phyloP scores from a whole-genome alignment of 2,888 invertebrate species.

The Branchipolynoe longqiensis region DNA sequence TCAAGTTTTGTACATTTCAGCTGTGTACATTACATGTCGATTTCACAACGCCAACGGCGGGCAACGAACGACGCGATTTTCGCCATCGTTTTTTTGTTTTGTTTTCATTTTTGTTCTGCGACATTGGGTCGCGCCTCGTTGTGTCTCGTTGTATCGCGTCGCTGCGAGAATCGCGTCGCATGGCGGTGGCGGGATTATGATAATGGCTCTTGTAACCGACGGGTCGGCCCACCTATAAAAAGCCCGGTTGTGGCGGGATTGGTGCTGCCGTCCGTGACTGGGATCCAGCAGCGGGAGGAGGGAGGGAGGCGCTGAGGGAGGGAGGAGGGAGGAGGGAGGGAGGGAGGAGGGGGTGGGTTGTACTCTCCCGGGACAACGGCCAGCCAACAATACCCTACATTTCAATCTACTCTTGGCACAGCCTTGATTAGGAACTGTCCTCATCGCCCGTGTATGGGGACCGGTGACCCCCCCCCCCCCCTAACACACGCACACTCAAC shows the following conservation, averaged over 20 bases:
- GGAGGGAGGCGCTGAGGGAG: not conserved
- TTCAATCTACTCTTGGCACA: slow-evolving; percentile 45
- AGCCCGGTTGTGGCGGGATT: slow-evolving; percentile 35
- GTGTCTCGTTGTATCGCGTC: not conserved
- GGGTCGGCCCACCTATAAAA: slow-evolving; percentile 2
- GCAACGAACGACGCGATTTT: no score
- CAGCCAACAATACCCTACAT: slow-evolving; percentile 36
- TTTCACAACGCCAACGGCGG: no score
- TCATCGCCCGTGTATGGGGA: not conserved
- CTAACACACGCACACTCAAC: no score
- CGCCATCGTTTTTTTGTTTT: no score
- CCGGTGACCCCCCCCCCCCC: no score
- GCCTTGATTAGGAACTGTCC: slow-evolving; percentile 53
- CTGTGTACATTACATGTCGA: no score
- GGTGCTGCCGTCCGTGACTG: not conserved
- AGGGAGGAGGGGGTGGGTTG: not conserved
- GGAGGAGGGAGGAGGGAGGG: not conserved
- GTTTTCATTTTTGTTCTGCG: no score
- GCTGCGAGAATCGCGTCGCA: no score
- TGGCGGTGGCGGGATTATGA: slow-evolving; percentile 16
- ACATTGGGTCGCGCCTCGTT: not conserved
- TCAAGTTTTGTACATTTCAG: no score
- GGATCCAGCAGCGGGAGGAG: not conserved
- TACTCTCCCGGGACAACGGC: not conserved
- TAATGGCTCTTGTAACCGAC: slow-evolving; percentile 51